Evolutionary conservation across 2,113 vertebrate genomes (phyloP), one percentile per base, ranked within the genome.

Genomic region (Leptocoma aspasia): DNA sequence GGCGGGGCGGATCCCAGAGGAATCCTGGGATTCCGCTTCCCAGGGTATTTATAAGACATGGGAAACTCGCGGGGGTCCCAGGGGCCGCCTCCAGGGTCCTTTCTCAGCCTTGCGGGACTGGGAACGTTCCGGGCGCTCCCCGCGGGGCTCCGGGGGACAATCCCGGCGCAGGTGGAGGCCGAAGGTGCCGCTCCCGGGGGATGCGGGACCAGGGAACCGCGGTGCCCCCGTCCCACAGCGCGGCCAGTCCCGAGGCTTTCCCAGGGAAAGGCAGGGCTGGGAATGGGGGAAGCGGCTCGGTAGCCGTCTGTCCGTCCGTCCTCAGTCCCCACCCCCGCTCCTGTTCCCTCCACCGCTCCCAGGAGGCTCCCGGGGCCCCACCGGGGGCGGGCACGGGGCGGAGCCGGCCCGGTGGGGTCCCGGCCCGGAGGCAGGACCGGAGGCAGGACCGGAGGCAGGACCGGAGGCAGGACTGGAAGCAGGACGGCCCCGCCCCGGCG

Each of bases 11-110:
- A 14, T 90, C 84, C 89, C 64, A 0, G 7, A 45, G 86, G 86
- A 45, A 28, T 33, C 23, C 57, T 3, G 57, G 7, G 2, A 33
- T 91, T 81, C 76, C 60, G 84, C 77, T 96, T 95, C 95, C 93
- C 96, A 89, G 93, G 95, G 5, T 92, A 86, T 94, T 96, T 92
- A 39, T 91, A 91, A 54, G 56, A 2, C 42, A 19, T 37, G 21
- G 89, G 83, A 95, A 94, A 37, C 18, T 22, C 33, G 66, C 2
- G 85, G 23, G 2, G 37, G 69, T 79, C 71, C 90, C 80, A 16
- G 4, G 76, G 87, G 68, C 11, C 7, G 2, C 1, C 0, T 9
- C 10, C 2, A 1, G 33, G 85, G 65, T 42, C 82, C 7, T 50
- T 79, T 79, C 93, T 28, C 92, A 91, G 78, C 90, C 56, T 14